Percentiles rank a stretch among this genome's conserved stretches.
Conservation (phyloP, 2,888 invertebrate species). For the Resseliella maxima region DNA sequence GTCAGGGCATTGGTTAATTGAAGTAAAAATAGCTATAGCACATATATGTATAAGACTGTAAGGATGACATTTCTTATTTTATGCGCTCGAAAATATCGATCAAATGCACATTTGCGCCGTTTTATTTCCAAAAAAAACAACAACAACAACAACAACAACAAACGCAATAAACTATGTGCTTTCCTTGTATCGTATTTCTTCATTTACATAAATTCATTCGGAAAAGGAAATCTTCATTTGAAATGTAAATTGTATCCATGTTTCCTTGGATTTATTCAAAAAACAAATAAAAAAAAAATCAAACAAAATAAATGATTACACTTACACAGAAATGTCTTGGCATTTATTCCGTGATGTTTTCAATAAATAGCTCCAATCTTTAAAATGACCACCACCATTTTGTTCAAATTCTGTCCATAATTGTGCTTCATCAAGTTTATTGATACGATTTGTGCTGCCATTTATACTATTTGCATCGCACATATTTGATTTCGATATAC, state of each 20-base stretch:
- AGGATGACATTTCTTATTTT: not conserved
- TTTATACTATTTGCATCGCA: conserved; percentile 60
- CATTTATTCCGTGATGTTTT: conserved; percentile 61
- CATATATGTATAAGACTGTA: not conserved
- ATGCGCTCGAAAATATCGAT: not conserved
- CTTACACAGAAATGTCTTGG: conserved; percentile 64
- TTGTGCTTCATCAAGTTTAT: conserved; percentile 70
- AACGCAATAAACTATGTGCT: too few relatives aligned
- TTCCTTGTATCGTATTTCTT: too few relatives aligned
- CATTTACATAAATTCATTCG: too few relatives aligned
- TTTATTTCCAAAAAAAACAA: not conserved
- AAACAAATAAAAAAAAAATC: not conserved
- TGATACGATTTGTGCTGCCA: conserved; percentile 3
- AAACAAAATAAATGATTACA: conserved; percentile 57
- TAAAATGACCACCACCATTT: conserved; percentile 69
- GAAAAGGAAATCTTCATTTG: too few relatives aligned
- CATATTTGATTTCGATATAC: conserved; percentile 64
- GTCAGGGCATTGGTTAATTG: too few relatives aligned
- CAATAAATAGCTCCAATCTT: conserved; percentile 71
- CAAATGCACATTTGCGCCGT: not conserved
- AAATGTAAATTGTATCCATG: too few relatives aligned
- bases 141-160: too few relatives aligned
- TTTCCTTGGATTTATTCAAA: not conserved
- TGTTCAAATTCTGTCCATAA: conserved; percentile 68
- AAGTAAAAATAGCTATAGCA: not conserved